phyloP scores from a whole-genome alignment of 2,113 vertebrate genomes.

The Myrmecobius fasciatus region DNA sequence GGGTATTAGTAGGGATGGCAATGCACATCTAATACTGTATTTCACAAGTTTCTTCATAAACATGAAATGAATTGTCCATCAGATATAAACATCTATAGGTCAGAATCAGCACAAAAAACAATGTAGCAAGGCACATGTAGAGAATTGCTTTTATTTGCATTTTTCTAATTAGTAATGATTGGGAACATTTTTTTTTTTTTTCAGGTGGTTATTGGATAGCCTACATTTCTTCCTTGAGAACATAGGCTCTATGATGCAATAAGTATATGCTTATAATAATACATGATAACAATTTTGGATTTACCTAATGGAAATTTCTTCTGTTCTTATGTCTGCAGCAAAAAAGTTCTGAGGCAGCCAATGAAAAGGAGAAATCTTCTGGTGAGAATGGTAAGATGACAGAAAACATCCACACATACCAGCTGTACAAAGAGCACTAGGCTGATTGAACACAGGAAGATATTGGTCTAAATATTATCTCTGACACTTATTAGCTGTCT shows the following conservation, averaged over 20 bases:
- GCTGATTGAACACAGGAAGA: neutral
- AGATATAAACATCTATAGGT: too few relatives aligned
- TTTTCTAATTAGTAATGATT: neutral
- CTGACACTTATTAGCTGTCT: neutral
- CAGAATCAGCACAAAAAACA: too few relatives aligned
- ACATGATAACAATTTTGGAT: neutral
- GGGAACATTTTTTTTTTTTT: neutral
- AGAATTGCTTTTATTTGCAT: neutral
- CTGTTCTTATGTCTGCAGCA: slow-evolving; percentile 83
- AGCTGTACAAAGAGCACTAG: neutral
- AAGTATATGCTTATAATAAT: neutral
- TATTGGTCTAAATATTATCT: neutral
- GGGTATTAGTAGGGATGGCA: too few relatives aligned
- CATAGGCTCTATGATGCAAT: neutral
- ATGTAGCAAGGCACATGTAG: too few relatives aligned
- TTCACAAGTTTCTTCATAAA: too few relatives aligned
- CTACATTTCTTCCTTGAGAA: neutral
- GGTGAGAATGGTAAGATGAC: slow-evolving; percentile 90
- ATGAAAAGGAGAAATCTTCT: slow-evolving; percentile 93
- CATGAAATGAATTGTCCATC: too few relatives aligned
- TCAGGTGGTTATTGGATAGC: neutral
- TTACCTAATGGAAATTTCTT: slow-evolving; percentile 22
- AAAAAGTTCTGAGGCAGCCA: slow-evolving; percentile 91
- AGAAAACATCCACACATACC: neutral
- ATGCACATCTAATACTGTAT: too few relatives aligned